phyloP scores from a whole-genome alignment of 2,888 invertebrate species.

The Sphinx pinastri region DNA sequence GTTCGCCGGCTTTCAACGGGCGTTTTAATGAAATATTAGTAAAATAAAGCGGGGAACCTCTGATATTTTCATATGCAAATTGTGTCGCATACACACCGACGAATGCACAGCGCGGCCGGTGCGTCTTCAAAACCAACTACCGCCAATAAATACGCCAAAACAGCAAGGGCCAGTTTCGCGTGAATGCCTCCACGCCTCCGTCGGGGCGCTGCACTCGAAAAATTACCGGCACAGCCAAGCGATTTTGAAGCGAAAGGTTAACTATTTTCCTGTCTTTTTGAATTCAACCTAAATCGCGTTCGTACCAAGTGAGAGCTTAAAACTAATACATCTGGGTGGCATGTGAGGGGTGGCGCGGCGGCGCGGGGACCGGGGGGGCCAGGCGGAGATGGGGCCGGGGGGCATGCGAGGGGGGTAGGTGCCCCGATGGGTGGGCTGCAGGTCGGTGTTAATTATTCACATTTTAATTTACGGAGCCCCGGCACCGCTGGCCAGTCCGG shows the following conservation, averaged over 20 bases:
- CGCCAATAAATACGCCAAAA: slow-evolving; percentile 35
- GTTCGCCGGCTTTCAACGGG: background rate
- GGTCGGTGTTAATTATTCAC: slow-evolving; percentile 81
- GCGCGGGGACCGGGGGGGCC: slow-evolving; percentile 43
- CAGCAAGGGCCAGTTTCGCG: slow-evolving; percentile 42
- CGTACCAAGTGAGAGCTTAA: slow-evolving; percentile 74
- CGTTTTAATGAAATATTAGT: slow-evolving; percentile 21
- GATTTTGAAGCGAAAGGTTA: slow-evolving; percentile 66
- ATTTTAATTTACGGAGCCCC: slow-evolving; percentile 81
- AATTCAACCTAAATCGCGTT: slow-evolving; percentile 69
- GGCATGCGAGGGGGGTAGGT: slow-evolving; percentile 31
- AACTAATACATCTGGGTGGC: slow-evolving; percentile 80
- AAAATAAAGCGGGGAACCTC: slow-evolving; percentile 17
- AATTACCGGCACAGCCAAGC: slow-evolving; percentile 54
- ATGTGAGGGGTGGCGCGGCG: slow-evolving; percentile 49
- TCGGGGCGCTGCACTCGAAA: slow-evolving; percentile 38
- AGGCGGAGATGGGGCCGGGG: slow-evolving; percentile 43
- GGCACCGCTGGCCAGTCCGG: slow-evolving; percentile 60
- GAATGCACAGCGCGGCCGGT: slow-evolving; percentile 20
- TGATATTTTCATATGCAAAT: slow-evolving; percentile 27
- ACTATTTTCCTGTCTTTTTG: slow-evolving; percentile 54
- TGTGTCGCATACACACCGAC: slow-evolving; percentile 7
- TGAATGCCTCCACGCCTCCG: slow-evolving; percentile 39
- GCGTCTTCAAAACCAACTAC: slow-evolving; percentile 25
- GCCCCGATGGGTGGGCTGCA: slow-evolving; percentile 31